Evolutionary conservation across 2,888 invertebrate genomes (phyloP).

Genomic region (Acanthosepion esculentum): DNA sequence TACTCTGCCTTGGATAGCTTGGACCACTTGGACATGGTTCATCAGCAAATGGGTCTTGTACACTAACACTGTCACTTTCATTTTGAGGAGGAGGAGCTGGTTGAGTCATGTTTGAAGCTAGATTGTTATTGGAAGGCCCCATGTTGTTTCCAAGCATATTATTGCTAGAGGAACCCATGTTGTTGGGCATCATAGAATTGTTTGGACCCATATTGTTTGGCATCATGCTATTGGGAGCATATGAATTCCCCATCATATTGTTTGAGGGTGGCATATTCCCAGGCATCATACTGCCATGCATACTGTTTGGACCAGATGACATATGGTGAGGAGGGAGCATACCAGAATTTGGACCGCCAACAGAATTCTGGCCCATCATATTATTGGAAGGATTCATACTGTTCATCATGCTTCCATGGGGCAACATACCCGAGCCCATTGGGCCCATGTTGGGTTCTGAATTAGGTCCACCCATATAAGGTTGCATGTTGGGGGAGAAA

Average conservation of each 20-base stretch:
- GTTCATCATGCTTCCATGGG: conserved; percentile 66
- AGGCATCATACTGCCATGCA: conserved; percentile 54
- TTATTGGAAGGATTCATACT: conserved; percentile 72
- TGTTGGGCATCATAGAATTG: conserved; percentile 53
- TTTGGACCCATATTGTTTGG: conserved; percentile 53
- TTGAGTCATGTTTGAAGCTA: conserved; percentile 45
- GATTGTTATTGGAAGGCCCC: conserved; percentile 44
- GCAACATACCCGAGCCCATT: conserved; percentile 64
- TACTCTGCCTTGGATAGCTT: conserved; percentile 57
- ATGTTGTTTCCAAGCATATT: conserved; percentile 44
- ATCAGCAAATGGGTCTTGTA: conserved; percentile 74
- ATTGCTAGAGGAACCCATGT: conserved; percentile 48
- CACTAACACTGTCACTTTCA: conserved; percentile 70
- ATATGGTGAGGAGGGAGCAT: conserved; percentile 48
- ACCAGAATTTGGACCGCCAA: conserved; percentile 48
- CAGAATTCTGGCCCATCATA: conserved; percentile 55
- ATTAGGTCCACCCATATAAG: conserved; percentile 58
- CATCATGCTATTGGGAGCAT: conserved; percentile 50
- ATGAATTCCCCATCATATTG: conserved; percentile 56
- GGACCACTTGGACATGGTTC: conserved; percentile 63
- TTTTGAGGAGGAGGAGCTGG: conserved; percentile 45
- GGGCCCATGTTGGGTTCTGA: conserved; percentile 63
- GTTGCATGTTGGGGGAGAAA: conserved; percentile 53
- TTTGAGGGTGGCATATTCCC: conserved; percentile 54
- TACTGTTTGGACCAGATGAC: conserved; percentile 51